Evolutionary conservation across 1,140 invertebrate genomes (phyloP), one percentile per base, ranked within the genome.

Genomic region (Cardiocondyla obscurior): DNA sequence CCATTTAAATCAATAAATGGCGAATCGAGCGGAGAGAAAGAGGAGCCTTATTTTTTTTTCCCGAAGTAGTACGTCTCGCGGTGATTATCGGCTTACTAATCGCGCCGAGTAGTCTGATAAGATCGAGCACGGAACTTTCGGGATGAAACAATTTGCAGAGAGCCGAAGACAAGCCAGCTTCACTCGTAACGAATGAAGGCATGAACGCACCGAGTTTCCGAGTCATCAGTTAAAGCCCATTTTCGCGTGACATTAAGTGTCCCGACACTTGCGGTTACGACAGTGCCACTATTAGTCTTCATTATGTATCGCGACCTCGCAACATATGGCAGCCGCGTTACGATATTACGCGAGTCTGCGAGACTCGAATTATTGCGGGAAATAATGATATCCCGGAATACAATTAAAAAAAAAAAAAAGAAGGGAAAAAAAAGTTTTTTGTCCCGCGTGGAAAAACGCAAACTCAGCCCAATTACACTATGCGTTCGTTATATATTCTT

Each of bases 241-340:
- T 67, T 79, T 79, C 74, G 22, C 62, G n/a, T 69, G 62, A 69
- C 74, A 69, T 69, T 67, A 76, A 76, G 73, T 51, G 62, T 79
- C 60, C 19, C 46, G 74, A 67, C 74, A 79, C 51, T 79, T 79
- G 74, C 46, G 46, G 74, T 79, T 55, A 12, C 74, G 74, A 67
- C 74, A 55, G 33, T 58, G 74, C 46, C 46, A 25, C 64, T 79
- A 79, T 79, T 79, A 79, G 62, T 67, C 60, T 79, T 79, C 62
- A 79, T 79, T 79, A 79, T 67, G 36, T 69, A 69, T 67, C 46
- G 74, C 74, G 74, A 79, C 33, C 33, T 69, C 46, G 74, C 74
- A 36, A 69, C 62, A 65, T 44, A 55, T 5, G 62, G 62, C 46
- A 64, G 16, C 42, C 33, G 62, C 62, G 62, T 53, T 69, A 79